Evolutionary conservation across 2,113 vertebrate genomes (phyloP).

Genomic region (Corydoras maculifer): DNA sequence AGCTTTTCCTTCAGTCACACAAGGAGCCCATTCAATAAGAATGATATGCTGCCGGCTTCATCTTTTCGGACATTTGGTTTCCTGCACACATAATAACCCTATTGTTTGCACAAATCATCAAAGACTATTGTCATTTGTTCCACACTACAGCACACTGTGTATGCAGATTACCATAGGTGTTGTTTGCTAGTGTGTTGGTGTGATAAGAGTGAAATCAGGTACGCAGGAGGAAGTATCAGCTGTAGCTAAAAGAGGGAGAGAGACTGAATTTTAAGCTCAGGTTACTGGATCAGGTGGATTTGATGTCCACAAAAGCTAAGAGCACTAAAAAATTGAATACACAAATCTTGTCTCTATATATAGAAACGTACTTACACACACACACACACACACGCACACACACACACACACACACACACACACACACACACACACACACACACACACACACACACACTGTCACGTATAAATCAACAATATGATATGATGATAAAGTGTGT

Average conservation of each 20-base stretch:
- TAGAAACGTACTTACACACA: neutral
- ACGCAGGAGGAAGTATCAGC: neutral
- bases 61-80: neutral
- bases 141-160: no score
- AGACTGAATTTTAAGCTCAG: slow-evolving; percentile 6
- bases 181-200: neutral
- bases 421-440: neutral
- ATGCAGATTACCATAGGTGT: neutral
- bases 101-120: neutral
- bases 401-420: neutral
- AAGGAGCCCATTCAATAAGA: neutral
- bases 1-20: neutral
- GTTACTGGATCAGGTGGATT: slow-evolving; percentile 9
- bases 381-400: neutral
- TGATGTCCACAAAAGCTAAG: neutral
- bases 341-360: neutral
- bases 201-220: neutral
- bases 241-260: neutral
- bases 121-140: no score
- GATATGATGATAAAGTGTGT: no score
- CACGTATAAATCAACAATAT: no score
- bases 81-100: neutral
- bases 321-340: neutral
- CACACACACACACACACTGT: neutral
- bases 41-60: neutral